Evolutionary conservation across 1,140 invertebrate genomes (phyloP).

Genomic region (Contarinia nasturtii): DNA sequence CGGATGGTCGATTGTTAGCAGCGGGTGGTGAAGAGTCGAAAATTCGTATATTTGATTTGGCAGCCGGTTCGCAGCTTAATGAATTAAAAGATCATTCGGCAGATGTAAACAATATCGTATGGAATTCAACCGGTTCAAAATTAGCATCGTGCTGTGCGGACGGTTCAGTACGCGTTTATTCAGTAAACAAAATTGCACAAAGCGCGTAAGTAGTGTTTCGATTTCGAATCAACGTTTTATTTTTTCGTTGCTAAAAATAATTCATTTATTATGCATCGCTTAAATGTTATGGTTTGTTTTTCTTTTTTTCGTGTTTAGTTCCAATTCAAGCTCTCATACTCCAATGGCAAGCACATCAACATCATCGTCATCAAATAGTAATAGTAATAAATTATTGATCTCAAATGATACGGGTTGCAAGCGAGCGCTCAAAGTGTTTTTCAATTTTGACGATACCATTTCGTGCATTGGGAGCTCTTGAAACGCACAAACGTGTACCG

Average conservation of each 20-base stretch:
- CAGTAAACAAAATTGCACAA: conserved; percentile 20
- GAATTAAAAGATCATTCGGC: conserved; percentile 62
- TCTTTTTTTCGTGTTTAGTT: neutral
- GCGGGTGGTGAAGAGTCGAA: conserved; percentile 42
- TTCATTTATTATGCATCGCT: neutral
- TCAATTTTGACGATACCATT: conserved; percentile 15
- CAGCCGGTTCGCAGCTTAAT: conserved; percentile 30
- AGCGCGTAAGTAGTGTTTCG: neutral
- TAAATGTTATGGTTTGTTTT: conserved; percentile 4
- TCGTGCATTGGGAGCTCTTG: conserved; percentile 13
- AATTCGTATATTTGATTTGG: conserved; percentile 35
- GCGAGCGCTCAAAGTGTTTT: conserved; percentile 19
- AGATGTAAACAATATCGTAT: conserved; percentile 48
- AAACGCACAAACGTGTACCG: neutral
- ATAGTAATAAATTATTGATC: conserved; percentile 10
- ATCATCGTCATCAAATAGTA: conserved; percentile 12
- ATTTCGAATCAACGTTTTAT: neutral
- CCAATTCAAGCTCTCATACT: neutral
- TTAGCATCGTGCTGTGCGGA: conserved; percentile 61
- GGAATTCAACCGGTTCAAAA: conserved; percentile 40
- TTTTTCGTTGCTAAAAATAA: conserved; percentile 7
- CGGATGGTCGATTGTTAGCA: conserved; percentile 60
- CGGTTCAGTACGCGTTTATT: conserved; percentile 51
- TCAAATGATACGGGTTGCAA: conserved; percentile 21
- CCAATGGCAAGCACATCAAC: conserved; percentile 8